Evolutionary conservation across 2,797 vertebrate species (phyloP), one percentile per base, ranked within the genome.

Genomic region (Phataginus tricuspis): DNA sequence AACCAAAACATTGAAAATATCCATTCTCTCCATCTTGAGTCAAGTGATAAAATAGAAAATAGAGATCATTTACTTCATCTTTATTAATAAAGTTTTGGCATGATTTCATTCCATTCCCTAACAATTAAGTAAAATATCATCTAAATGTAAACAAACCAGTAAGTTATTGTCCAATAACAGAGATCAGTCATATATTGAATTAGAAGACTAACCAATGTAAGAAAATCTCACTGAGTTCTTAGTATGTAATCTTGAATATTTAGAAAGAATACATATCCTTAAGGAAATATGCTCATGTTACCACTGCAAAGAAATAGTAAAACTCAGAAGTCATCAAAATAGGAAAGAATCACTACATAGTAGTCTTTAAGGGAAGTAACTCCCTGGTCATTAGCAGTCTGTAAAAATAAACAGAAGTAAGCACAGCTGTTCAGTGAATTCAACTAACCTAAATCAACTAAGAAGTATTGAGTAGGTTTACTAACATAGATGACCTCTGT

Each of bases 11-110:
- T 91, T 89, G 29, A 57, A 64, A 84, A 85, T 1, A 83, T 88
- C 39, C 49, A 37, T 66, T 66, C 55, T 23, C 4, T 11, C 23
- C 68, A 45, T 23, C 61, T 55, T 34, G 25, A 78, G 29, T 61
- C 23, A 95, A 96, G 29, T 27, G 91, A 29, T 19, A 79, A 85
- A 94, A 64, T 59, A 87, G 29, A 85, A 83, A 92, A 61, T 37
- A 69, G 27, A 94, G 25, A 69, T 31, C 4, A 71, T 45, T 37
- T 68, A 64, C 27, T 90, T 92, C 15, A 57, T 74, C 68, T 93
- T 95, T 74, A 66, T 91, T 90, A 63, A 37, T 86, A 49, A 71
- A 57, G 2, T 68, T 88, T 86, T 84, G 34, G 23, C 39, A 59
- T 68, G 9, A 92, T 88, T 94, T 88, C 25, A 93, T 91, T 75